A percentile compares a stretch with the other conserved stretches of the same genome.
These are phyloP conservation scores for Epinephelus moara DNA, from an alignment of 2,113 vertebrate genomes.

Conservation along the genomic window DNA sequence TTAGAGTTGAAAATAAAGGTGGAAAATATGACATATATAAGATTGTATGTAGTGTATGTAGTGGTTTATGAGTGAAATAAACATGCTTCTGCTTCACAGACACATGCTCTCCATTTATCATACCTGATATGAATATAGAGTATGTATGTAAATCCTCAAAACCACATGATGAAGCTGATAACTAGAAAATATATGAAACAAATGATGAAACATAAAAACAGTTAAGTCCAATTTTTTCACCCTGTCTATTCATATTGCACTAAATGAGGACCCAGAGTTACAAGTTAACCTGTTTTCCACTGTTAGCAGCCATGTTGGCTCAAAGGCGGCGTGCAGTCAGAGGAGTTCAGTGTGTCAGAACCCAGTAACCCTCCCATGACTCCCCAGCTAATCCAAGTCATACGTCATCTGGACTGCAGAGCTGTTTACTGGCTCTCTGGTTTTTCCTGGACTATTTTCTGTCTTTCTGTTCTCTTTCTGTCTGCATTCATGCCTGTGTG, in stretches of 20 bases:
- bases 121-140: too few species aligned
- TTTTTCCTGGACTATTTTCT: slow-evolving; percentile 41
- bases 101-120: background rate
- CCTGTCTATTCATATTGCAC: background rate
- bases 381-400: slow-evolving; percentile 55
- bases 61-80: background rate
- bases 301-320: slow-evolving; percentile 8
- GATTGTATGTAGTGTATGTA: background rate
- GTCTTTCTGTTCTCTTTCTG: slow-evolving; percentile 5
- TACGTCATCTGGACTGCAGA: slow-evolving; percentile 50
- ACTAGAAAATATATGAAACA: background rate
- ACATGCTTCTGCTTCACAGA: background rate
- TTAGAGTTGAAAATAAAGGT: too few species aligned
- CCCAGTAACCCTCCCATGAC: slow-evolving; percentile 65
- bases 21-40: too few species aligned
- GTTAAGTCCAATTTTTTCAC: background rate
- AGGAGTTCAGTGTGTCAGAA: slow-evolving; percentile 69
- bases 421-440: slow-evolving; percentile 25
- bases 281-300: background rate
- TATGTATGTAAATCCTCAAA: background rate
- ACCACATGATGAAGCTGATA: background rate
- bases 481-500: background rate
- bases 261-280: background rate
- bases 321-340: slow-evolving; percentile 10
- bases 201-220: background rate